These are phyloP conservation scores for Plecotus auritus DNA, from an alignment of 2,113 vertebrate species.

Conservation along the genomic window DNA sequence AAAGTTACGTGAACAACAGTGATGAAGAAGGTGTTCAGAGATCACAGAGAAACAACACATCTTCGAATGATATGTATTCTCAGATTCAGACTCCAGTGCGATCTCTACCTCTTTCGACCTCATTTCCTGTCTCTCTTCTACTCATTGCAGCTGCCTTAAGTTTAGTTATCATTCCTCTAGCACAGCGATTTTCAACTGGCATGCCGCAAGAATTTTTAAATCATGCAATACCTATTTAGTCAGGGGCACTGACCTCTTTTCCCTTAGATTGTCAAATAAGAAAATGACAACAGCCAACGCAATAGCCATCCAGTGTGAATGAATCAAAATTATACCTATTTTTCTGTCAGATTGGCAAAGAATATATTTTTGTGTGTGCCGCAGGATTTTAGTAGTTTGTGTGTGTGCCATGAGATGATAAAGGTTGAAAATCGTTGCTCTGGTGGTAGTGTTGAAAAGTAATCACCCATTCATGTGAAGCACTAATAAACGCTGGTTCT, in stretches of 20 bases:
- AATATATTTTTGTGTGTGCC: background rate
- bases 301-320: background rate
- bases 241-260: background rate
- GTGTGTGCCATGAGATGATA: background rate
- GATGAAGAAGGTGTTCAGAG: background rate
- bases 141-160: background rate
- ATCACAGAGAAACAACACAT: background rate
- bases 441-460: background rate
- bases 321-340: background rate
- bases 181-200: background rate
- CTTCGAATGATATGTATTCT: background rate
- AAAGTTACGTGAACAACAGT: background rate
- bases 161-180: background rate
- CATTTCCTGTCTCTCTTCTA: background rate
- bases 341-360: background rate
- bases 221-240: background rate
- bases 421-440: background rate
- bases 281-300: background rate
- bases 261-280: background rate
- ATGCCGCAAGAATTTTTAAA: background rate
- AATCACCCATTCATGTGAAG: background rate
- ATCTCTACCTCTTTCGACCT: background rate
- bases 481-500: slow-evolving; percentile 9
- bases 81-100: background rate
- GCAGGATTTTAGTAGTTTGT: background rate